Evolutionary conservation across 1,140 invertebrate species (phyloP).

Genomic region (Drosophila fuyamai): DNA sequence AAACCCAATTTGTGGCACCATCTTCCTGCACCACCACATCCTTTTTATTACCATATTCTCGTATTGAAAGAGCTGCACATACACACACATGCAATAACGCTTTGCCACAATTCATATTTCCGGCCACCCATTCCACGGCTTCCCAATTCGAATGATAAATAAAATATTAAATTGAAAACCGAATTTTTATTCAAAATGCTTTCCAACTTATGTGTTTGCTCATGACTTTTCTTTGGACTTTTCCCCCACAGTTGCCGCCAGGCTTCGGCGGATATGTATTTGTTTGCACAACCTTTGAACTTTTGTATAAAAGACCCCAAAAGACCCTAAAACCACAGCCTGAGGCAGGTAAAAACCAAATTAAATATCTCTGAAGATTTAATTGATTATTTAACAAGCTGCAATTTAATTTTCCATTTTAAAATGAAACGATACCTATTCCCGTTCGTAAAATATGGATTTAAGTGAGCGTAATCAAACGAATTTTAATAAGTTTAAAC

Average conservation of each 20-base stretch:
- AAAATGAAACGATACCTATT: slow-evolving; percentile 1
- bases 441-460: neutral
- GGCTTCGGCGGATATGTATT: slow-evolving; percentile 15
- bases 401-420: slow-evolving; percentile 19
- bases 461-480: slow-evolving; percentile 9
- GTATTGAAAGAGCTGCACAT: slow-evolving; percentile 53
- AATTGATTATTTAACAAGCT: slow-evolving; percentile 31
- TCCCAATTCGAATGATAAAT: slow-evolving; percentile 38
- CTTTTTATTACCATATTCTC: slow-evolving; percentile 53
- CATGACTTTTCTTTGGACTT: slow-evolving; percentile 43
- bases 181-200: slow-evolving; percentile 52
- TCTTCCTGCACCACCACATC: slow-evolving; percentile 30
- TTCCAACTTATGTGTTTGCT: slow-evolving; percentile 43
- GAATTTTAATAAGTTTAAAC: neutral
- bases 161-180: slow-evolving; percentile 61
- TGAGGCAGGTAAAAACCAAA: slow-evolving; percentile 41
- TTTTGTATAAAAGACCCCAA: slow-evolving; percentile 22
- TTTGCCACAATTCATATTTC: slow-evolving; percentile 49
- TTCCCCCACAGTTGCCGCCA: neutral
- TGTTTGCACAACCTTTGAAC: slow-evolving; percentile 58
- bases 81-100: slow-evolving; percentile 27
- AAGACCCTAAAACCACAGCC: slow-evolving; percentile 66
- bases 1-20: slow-evolving; percentile 66
- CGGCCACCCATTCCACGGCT: slow-evolving; percentile 30
- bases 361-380: slow-evolving; percentile 44